Evolutionary conservation across 2,113 vertebrate genomes (phyloP), one percentile per base, ranked within the genome.

Genomic region (Noctilio leporinus): DNA sequence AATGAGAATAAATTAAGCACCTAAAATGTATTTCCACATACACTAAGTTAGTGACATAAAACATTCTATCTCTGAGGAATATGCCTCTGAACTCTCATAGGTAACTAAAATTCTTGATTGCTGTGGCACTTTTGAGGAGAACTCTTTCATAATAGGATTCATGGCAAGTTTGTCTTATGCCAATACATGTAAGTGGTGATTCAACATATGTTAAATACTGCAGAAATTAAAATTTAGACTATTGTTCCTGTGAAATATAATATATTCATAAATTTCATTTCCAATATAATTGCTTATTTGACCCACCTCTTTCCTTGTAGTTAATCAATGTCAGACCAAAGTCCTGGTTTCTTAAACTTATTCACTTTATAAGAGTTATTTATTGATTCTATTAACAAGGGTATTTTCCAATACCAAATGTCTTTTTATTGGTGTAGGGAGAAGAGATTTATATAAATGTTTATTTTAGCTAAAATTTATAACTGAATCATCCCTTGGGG

Each of bases 161-260:
- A 78, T 33, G n/a, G 64, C 69, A 75, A 88, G 91, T 67, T 53
- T 90, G 5, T 80, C 89, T 86, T 38, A 43, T 14, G 69, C 8
- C 33, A 89, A 92, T 75, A 62, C 10, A 75, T 57, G 85, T 62
- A 86, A 89, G 77, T 49, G 62, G 51, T 64, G 38, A 93, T 35
- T 14, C 22, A 49, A 38, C 80, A 22, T 51, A 53, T 64, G 30
- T 19, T 84, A 72, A 90, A 90, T 45, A 47, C 19, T 84, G 57
- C 40, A 85, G 87, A 96, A 96, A 93, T 91, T 62, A 94, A 95
- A 75, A 86, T 76, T 89, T 30, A 95, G 11, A 67, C 47, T 87
- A 30, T 43, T 72, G 14, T 94, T 94, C 22, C 45, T 84, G 0
- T 28, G 11, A 53, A 82, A 87, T 82, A 88, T 43, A 87, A 59